Evolutionary conservation across 2,888 invertebrate genomes (phyloP).

Genomic region (Argynnis bischoffii): DNA sequence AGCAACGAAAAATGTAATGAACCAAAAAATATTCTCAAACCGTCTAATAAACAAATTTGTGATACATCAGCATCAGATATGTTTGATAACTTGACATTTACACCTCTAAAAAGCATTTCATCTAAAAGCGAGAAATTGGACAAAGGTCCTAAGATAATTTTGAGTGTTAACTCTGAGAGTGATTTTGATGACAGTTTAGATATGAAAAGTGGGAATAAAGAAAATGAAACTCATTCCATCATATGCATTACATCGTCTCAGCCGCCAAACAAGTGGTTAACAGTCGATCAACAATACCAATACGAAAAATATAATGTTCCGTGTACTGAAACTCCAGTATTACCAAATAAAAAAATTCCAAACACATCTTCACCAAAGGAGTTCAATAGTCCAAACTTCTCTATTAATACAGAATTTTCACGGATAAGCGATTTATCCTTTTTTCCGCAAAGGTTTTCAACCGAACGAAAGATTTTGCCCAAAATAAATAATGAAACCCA

Average conservation of each 20-base stretch:
- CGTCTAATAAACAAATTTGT: constrained; percentile 58
- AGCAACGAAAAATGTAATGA: constrained; percentile 37
- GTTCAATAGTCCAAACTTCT: constrained; percentile 71
- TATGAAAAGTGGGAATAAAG: constrained; percentile 57
- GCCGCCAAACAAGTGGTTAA: constrained; percentile 60
- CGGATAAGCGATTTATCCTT: constrained; percentile 75
- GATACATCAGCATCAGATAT: constrained; percentile 55
- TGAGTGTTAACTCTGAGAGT: constrained; percentile 68
- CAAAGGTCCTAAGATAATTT: constrained; percentile 65
- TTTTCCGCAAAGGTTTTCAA: constrained; percentile 71
- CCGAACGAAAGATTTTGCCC: constrained; percentile 67
- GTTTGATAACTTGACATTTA: constrained; percentile 72
- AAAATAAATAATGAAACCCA: constrained; percentile 64
- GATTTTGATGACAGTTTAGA: constrained; percentile 70
- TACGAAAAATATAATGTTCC: constrained; percentile 43
- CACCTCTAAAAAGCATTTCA: constrained; percentile 61
- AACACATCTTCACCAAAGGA: constrained; percentile 77
- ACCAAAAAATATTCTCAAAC: constrained; percentile 57
- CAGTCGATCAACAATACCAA: constrained; percentile 52
- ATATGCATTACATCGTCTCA: constrained; percentile 61
- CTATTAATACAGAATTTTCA: constrained; percentile 75
- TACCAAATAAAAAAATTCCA: constrained; percentile 66
- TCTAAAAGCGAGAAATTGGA: constrained; percentile 61
- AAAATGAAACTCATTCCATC: constrained; percentile 68
- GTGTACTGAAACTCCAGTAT: constrained; percentile 52